Evolutionary conservation across 2,113 vertebrate genomes (phyloP).

Genomic region (Tonatia bakeri): DNA sequence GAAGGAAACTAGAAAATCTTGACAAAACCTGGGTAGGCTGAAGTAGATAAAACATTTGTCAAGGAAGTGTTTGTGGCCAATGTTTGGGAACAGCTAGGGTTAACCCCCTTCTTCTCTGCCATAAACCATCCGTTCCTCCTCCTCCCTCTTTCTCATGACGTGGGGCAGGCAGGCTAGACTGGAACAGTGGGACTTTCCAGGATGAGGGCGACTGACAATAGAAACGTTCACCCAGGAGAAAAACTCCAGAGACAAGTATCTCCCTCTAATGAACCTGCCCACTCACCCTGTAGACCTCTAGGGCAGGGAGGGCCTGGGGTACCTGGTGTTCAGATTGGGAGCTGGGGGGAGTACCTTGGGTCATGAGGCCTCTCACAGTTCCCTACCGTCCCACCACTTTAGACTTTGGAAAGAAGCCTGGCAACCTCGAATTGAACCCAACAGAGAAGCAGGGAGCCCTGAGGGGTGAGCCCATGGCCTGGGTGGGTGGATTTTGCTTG

Average conservation of each 20-base stretch:
- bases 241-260: not conserved
- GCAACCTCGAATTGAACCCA: constrained; percentile 60
- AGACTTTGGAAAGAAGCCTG: constrained; percentile 63
- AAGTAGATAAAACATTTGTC: not conserved
- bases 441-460: constrained; percentile 66
- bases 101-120: not conserved
- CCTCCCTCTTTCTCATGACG: not conserved
- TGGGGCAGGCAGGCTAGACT: not conserved
- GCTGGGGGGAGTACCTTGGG: not conserved
- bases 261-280: not conserved
- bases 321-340: not conserved
- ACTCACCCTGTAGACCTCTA: not conserved
- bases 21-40: not conserved
- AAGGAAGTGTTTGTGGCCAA: not conserved
- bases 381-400: constrained; percentile 42
- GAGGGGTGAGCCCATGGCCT: constrained; percentile 63
- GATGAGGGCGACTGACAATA: not conserved
- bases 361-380: constrained; percentile 53
- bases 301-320: not conserved
- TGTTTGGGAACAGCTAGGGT: not conserved
- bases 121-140: not conserved
- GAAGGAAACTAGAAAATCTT: not conserved
- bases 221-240: constrained; percentile 6
- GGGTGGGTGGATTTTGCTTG: constrained; percentile 59
- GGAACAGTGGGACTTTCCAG: not conserved